Evolutionary conservation across 2,888 invertebrate genomes (phyloP), one percentile per base, ranked within the genome.

Genomic region (Oscheius onirici): DNA sequence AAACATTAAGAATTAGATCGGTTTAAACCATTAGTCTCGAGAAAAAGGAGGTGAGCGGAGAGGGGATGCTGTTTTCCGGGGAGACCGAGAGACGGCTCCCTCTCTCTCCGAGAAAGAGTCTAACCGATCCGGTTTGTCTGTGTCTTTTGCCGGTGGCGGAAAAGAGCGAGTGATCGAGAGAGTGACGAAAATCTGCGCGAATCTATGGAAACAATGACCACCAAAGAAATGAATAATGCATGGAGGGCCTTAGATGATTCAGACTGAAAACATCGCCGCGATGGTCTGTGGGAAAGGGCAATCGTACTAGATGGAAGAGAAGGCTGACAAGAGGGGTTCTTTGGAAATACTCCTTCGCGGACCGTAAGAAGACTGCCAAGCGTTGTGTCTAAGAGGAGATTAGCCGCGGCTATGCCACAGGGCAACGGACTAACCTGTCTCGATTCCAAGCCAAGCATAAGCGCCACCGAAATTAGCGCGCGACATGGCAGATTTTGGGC

Each of bases 31-130:
- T 34, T 34, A 34, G 34, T 34, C 34, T 34, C 34, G 34, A 34
- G 34, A 26, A 24, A 61, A 43, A 26, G 49, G 49, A 49, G 22
- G 34, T 34, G 34, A 34, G 34, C 34, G 17, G 17, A 10, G 49
- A 17, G 63, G 44, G 46, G 63, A 26, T 24, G 49, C 26, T 58
- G 58, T 58, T 58, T 58, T 58, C 58, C 58, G 41, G 52, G 52
- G 26, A 13, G 22, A 2, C 20, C 54, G 54, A n/a, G 54, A 15
- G 52, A n/a, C n/a, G n/a, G n/a, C n/a, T n/a, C n/a, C 34, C 5
- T 6, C 34, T 34, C 5, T 34, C 34, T 34, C 34, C 34, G 34
- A 34, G n/a, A n/a, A 6, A 34, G 54, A 52, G 52, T 52, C 52
- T 20, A 52, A 20, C 40, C 41, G 58, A 58, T 58, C 58, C 58